phyloP scores from a whole-genome alignment of 1,140 invertebrate species.

The Halictus rubicundus region DNA sequence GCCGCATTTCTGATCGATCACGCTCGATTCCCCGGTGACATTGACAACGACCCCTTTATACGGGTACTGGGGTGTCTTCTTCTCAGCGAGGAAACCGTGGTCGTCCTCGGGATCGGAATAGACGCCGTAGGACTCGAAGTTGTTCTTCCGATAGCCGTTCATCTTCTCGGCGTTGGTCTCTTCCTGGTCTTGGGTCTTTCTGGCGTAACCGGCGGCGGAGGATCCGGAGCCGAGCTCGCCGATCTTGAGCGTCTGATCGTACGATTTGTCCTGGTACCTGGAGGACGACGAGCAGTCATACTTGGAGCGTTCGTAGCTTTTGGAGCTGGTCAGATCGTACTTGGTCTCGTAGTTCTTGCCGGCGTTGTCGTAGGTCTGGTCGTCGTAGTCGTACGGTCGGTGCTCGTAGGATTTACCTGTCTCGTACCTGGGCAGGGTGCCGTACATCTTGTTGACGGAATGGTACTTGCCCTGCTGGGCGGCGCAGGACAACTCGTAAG shows the following conservation, averaged over 20 bases:
- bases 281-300: conserved; percentile 68
- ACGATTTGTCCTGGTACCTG: conserved; percentile 75
- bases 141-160: conserved; percentile 79
- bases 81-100: conserved; percentile 79
- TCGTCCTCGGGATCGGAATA: conserved; percentile 81
- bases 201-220: conserved; percentile 56
- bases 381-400: conserved; percentile 70
- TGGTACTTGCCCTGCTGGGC: conserved; percentile 71
- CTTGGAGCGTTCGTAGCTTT: conserved; percentile 77
- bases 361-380: conserved; percentile 58
- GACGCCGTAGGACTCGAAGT: conserved; percentile 81
- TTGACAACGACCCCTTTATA: conserved; percentile 82
- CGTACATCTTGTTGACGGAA: conserved; percentile 72
- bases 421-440: conserved; percentile 77
- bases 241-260: conserved; percentile 77
- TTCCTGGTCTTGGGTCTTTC: conserved; percentile 76
- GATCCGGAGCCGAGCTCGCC: conserved; percentile 71
- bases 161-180: conserved; percentile 70
- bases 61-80: conserved; percentile 76
- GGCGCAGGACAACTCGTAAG: conserved; percentile 70
- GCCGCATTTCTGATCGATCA: conserved; percentile 75
- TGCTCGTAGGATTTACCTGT: conserved; percentile 66
- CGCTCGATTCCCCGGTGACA: conserved; percentile 78
- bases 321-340: conserved; percentile 76
- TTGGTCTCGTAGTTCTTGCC: conserved; percentile 72